Base-by-base conservation (phyloP, 1,140 invertebrate genomes). In the Magallana angulata region DNA sequence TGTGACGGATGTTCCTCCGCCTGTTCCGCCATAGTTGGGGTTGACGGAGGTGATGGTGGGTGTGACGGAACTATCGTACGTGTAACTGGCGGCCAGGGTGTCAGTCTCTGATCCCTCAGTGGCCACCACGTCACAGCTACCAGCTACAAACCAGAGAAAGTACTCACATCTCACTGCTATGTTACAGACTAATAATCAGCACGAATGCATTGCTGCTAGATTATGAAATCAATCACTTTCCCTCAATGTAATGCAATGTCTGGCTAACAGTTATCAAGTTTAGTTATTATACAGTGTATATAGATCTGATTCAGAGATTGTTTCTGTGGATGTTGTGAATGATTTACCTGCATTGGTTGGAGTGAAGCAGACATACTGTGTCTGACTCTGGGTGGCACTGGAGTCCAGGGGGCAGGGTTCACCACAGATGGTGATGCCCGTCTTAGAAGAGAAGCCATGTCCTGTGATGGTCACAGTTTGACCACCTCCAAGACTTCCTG, bases 401-500 rank as follows among this genome's bases (percentile, higher is more conserved):
- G 82, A 64, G 9, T 57, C 82, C 36, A 56, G n/a, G 14, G 18
- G n/a, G 62, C 82, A 84, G 18, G 56, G 1, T 8, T 87, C 7
- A 48, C 86, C 86, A 87, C 86, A 87, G 1, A 87, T 60, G 1
- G 68, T 80, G 7, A 84, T 82, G 5, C 7, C 57, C 6, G 62
- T 71, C 16, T 57, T 76, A 48, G 82, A 3, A 7, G 57, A 48
- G 76, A 84, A 87, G 14, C 86, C 86, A 71, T 48, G 14, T 36
- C 86, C 86, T 12, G 18, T n/a, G 7, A 87, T 59, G 18, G 86
- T 87, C 8, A 87, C 64, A 48, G 30, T 14, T 24, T 87, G 86
- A 14, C 82, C 82, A 48, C 86, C 86, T 59, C 86, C 86, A 18
- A 87, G 58, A 84, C 86, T 87, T 84, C 86, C 86, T 87, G 30